These are phyloP conservation scores for Spisula subtruncata DNA, from an alignment of 2,888 invertebrate genomes.

Conservation along the genomic window DNA sequence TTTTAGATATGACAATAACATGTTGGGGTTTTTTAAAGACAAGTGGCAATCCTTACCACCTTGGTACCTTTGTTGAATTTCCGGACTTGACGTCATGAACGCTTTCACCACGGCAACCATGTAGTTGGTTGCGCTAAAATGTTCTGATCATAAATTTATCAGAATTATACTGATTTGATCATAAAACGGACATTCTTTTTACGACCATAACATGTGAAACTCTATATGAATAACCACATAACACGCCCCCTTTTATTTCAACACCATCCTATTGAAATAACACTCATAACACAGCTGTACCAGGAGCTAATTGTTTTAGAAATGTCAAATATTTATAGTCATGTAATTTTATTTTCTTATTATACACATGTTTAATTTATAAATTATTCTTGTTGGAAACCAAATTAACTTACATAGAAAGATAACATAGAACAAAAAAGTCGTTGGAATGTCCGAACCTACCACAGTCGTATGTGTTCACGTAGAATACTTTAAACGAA, in stretches of 20 bases:
- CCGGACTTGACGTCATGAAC: no score
- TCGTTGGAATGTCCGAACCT: not conserved
- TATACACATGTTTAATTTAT: not conserved
- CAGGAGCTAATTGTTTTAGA: not conserved
- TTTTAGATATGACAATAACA: not conserved
- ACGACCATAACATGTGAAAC: not conserved
- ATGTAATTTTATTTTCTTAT: not conserved
- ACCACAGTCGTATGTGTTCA: no score
- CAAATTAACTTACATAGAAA: not conserved
- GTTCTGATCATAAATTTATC: not conserved
- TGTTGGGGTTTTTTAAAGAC: not conserved
- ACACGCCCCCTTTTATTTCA: slow-evolving; percentile 3
- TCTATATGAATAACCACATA: not conserved
- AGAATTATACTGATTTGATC: not conserved
- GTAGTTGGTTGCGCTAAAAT: not conserved
- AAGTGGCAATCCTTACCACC: not conserved
- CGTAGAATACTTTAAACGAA: no score
- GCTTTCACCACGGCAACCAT: not conserved
- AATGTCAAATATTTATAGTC: slow-evolving; percentile 18
- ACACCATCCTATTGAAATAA: not conserved
- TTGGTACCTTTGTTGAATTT: no score
- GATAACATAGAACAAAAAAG: not conserved
- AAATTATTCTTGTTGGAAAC: not conserved
- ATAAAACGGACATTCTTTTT: slow-evolving; percentile 16
- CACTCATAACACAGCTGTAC: not conserved